Conservation (phyloP, 2,797 vertebrate species). For the Lates japonicus region DNA sequence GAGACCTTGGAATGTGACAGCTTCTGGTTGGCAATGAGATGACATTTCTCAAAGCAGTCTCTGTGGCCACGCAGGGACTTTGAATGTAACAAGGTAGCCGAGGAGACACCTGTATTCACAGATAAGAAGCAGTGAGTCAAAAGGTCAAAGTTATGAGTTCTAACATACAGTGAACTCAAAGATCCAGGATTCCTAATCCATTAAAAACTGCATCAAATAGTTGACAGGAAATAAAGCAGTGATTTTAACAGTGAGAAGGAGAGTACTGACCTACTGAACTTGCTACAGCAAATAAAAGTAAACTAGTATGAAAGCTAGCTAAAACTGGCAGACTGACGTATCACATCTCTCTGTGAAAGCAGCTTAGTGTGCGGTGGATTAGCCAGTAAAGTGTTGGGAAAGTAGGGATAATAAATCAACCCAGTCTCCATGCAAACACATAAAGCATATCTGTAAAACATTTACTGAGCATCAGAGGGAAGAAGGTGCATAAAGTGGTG, state of each 20-base stretch:
- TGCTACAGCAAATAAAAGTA: constrained; percentile 41
- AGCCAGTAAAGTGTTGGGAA: constrained; percentile 53
- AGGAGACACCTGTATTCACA: constrained; percentile 88
- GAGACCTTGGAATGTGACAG: constrained; percentile 92
- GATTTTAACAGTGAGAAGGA: constrained; percentile 3
- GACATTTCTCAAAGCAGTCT: constrained; percentile 99
- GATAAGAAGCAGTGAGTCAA: constrained; percentile 41
- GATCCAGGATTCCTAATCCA: background rate
- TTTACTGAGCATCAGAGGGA: constrained; percentile 2
- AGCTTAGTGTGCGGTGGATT: constrained; percentile 72
- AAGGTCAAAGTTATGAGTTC: background rate
- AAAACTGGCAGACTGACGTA: constrained; percentile 65
- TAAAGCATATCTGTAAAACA: constrained; percentile 5
- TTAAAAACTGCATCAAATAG: background rate
- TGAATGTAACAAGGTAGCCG: constrained; percentile 92
- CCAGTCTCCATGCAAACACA: constrained; percentile 47
- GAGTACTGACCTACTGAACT: constrained; percentile 49
- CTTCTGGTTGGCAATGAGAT: constrained; percentile 98
- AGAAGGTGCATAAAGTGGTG: background rate
- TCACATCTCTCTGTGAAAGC: constrained; percentile 72
- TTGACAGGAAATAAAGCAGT: constrained; percentile 1
- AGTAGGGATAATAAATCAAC: constrained; percentile 57
- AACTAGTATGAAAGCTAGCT: constrained; percentile 45
- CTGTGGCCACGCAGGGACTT: constrained; percentile 96
- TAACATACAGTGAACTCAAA: background rate